Conservation (phyloP, 23 tunicate species). For the Phallusia fumigata region DNA sequence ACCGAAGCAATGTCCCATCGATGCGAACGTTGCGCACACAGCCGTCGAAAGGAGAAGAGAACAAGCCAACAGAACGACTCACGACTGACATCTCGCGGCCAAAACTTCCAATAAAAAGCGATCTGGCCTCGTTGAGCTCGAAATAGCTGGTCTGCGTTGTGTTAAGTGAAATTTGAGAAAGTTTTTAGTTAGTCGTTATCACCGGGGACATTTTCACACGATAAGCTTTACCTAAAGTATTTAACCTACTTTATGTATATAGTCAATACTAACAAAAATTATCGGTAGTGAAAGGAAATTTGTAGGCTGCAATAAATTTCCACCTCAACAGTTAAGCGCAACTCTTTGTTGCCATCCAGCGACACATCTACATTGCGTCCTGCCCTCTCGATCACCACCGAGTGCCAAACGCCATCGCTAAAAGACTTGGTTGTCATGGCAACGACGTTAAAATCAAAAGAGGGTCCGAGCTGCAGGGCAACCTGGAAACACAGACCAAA, state of each 20-base stretch:
- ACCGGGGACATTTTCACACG: too few species aligned
- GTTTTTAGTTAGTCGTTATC: too few species aligned
- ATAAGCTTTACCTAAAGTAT: too few species aligned
- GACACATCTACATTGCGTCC: background rate
- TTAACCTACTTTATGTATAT: too few species aligned
- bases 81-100: background rate
- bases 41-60: background rate
- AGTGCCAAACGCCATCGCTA: background rate
- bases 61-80: background rate
- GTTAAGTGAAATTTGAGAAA: too few species aligned
- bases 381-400: background rate
- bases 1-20: background rate
- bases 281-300: too few species aligned
- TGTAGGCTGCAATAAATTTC: background rate
- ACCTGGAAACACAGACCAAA: background rate
- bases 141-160: background rate
- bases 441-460: constrained; percentile 6
- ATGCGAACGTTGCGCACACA: background rate
- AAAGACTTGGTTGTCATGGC: background rate
- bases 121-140: background rate
- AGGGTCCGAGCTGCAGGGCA: constrained; percentile 3
- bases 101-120: background rate
- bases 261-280: too few species aligned
- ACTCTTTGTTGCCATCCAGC: background rate
- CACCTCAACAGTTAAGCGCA: background rate